Conservation (phyloP, 2,888 invertebrate genomes). For the Terebella lapidaria region DNA sequence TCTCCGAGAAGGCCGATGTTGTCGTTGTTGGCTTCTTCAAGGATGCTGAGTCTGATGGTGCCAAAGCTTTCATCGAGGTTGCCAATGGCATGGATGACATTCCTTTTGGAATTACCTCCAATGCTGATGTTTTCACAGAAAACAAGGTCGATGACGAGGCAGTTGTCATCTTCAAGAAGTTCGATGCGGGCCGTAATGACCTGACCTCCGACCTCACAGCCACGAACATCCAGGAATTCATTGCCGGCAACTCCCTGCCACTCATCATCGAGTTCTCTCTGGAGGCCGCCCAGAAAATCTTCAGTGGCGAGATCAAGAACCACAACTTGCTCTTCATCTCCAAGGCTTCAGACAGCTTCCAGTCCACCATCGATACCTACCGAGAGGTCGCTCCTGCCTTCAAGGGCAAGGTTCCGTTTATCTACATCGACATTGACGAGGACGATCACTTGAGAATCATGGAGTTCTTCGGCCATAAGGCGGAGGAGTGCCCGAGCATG, state of each 20-base stretch:
- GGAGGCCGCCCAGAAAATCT: conserved; percentile 93
- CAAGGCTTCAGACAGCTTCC: conserved; percentile 69
- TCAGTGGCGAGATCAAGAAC: conserved; percentile 94
- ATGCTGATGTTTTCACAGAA: conserved; percentile 72
- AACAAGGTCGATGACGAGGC: conserved; percentile 74
- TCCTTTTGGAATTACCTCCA: conserved; percentile 79
- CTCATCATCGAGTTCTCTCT: conserved; percentile 93
- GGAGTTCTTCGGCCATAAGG: conserved; percentile 98
- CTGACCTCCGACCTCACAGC: conserved; percentile 58
- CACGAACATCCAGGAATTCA: conserved; percentile 74
- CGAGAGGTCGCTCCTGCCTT: conserved; percentile 80
- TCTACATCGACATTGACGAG: conserved; percentile 90
- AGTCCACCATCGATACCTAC: conserved; percentile 72
- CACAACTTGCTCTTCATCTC: conserved; percentile 93
- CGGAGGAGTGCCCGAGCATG: conserved; percentile 68
- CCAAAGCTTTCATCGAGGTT: conserved; percentile 76
- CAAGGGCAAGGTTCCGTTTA: conserved; percentile 87
- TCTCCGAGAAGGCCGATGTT: conserved; percentile 76
- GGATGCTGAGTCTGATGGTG: conserved; percentile 72
- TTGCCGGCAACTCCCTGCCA: conserved; percentile 78
- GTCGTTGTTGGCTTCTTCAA: conserved; percentile 64
- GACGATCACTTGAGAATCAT: conserved; percentile 94
- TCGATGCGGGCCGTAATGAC: conserved; percentile 51
- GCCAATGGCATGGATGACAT: conserved; percentile 80
- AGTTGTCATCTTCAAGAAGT: conserved; percentile 84